These are phyloP conservation scores for Grammomys dolichurus DNA, from an alignment of 2,113 vertebrate species.

Conservation along the genomic window DNA sequence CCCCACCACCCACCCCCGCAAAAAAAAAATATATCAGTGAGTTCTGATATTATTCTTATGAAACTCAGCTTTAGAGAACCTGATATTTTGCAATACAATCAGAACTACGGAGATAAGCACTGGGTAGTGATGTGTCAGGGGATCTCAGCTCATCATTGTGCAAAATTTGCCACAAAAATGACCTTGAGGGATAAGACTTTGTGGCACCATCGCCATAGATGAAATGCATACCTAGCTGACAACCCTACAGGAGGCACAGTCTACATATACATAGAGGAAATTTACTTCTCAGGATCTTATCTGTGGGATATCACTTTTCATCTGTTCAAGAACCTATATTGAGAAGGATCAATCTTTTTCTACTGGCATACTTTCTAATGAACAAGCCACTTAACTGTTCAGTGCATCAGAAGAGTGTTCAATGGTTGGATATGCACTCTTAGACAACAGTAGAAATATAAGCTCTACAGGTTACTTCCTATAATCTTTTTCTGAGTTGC, in stretches of 20 bases:
- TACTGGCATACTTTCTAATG: conserved; percentile 31
- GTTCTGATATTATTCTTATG: not conserved
- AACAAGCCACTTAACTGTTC: not conserved
- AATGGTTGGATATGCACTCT: not conserved
- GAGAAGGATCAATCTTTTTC: conserved; percentile 42
- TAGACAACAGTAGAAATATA: not conserved
- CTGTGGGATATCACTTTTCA: not conserved
- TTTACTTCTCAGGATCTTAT: not conserved
- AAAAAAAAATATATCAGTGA: no score
- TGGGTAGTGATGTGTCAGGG: not conserved
- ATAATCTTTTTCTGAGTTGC: not conserved
- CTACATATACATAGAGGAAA: not conserved
- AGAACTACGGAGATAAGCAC: not conserved
- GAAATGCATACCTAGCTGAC: not conserved
- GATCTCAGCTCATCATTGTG: not conserved
- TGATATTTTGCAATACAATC: not conserved
- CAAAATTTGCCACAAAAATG: not conserved
- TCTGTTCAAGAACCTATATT: conserved; percentile 20
- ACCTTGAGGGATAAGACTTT: not conserved
- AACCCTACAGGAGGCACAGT: not conserved
- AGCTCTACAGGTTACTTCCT: conserved; percentile 25
- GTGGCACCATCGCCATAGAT: no score
- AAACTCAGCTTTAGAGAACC: not conserved
- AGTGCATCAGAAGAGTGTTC: conserved; percentile 47
- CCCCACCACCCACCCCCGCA: no score